Percentiles rank a stretch among this genome's conserved stretches.
These are phyloP conservation scores for Saguinus midas DNA, from an alignment of 2,113 vertebrate species.

Conservation along the genomic window DNA sequence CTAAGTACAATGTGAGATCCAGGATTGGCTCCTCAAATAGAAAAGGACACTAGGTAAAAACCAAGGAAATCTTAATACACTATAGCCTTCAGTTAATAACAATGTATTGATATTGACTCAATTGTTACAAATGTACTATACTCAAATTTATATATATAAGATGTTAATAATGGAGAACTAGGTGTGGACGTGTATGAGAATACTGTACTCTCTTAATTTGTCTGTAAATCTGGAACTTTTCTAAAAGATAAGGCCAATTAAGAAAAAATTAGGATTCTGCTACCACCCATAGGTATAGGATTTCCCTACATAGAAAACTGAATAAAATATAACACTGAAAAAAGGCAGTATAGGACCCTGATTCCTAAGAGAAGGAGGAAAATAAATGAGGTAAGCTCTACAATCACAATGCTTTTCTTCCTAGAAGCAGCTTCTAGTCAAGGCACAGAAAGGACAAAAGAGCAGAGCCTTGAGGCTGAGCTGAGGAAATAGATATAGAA, in stretches of 20 bases:
- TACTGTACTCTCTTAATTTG: too few relatives aligned
- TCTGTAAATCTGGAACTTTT: too few relatives aligned
- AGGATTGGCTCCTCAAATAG: too few relatives aligned
- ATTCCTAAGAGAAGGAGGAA: background rate
- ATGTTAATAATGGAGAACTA: too few relatives aligned
- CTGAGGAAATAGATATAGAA: background rate
- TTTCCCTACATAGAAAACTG: background rate
- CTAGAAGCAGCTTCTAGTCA: background rate
- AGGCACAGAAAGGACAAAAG: background rate
- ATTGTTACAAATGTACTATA: too few relatives aligned
- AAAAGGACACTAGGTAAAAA: too few relatives aligned
- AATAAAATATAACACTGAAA: background rate
- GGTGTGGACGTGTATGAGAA: too few relatives aligned
- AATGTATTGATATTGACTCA: too few relatives aligned
- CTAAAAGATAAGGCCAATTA: background rate
- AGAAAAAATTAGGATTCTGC: background rate
- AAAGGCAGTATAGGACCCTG: background rate
- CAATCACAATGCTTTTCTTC: background rate
- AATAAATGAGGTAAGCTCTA: background rate
- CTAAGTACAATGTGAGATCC: too few relatives aligned
- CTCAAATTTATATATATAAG: too few relatives aligned
- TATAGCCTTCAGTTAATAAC: too few relatives aligned
- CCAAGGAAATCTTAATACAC: too few relatives aligned
- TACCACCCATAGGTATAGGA: background rate
- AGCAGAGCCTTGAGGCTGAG: background rate